Base-by-base conservation (phyloP, 2,113 vertebrate species). In the Microcebus griseorufus region DNA sequence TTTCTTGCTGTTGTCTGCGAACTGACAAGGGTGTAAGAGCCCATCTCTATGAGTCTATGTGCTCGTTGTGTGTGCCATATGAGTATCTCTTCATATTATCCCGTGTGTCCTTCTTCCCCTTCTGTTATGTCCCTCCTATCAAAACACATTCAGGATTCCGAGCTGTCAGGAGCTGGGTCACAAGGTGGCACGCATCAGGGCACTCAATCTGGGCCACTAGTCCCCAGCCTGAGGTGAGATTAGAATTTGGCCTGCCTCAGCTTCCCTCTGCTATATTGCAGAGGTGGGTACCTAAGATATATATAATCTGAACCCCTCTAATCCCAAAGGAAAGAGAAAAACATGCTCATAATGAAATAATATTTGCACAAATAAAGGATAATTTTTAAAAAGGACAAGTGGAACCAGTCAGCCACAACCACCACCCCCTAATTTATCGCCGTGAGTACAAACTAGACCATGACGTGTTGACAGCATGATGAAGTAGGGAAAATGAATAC, bases 361-460 rank as follows among this genome's bases (percentile, higher is more conserved):
- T 85, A 84, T 96, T 89, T 62, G 32, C 55, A 93, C 34, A 95
- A 83, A 90, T n/a, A 95, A 64, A 55, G 55, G 22, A 55, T 94
- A 81, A 93, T 94, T 62, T 69, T 10, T 22, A 64, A 92, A 62
- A 75, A 70, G 64, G 60, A 45, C 37, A 69, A 85, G 42, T 34
- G 55, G 1, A 45, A 37, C 27, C 45, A 60, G 51, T 75, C 39
- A 55, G 45, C 79, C n/a, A 18, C 84, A 95, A 20, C 42, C 39
- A 17, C 51, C 11, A 25, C 27, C 34, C 88, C 70, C 87, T 75
- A 92, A 97, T 97, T 72, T 96, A 93, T 73, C 73, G 84, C 94
- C 78, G 55, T 60, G 55, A 12, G 82, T 45, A 3, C 25, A 29
- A 37, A 51, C 23, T 70, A 73, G 86, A 94, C 81, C 89, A 42